Evolutionary conservation across 2,888 invertebrate species (phyloP).

Genomic region (Hoplodrina ambigua): DNA sequence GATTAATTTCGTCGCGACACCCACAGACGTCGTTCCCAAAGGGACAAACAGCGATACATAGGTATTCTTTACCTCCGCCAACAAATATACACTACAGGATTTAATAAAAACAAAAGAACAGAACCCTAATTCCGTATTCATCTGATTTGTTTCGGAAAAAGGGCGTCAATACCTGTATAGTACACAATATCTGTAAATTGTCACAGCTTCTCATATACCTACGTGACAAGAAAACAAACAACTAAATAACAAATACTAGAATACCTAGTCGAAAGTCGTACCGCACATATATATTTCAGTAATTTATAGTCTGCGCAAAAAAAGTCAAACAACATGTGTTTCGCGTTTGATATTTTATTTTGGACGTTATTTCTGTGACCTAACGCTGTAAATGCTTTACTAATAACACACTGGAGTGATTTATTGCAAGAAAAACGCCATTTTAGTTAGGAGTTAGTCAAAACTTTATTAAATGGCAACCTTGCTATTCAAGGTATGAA

Average conservation of each 20-base stretch:
- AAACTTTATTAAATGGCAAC: too few relatives aligned
- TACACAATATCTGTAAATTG: slow-evolving; percentile 26
- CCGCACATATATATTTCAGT: slow-evolving; percentile 15
- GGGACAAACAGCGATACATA: slow-evolving; percentile 6
- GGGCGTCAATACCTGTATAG: slow-evolving; percentile 23
- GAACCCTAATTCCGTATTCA: slow-evolving; percentile 33
- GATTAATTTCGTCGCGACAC: neutral
- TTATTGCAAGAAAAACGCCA: neutral
- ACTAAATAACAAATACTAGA: slow-evolving; percentile 18
- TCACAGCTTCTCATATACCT: slow-evolving; percentile 27
- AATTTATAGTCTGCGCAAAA: slow-evolving; percentile 22
- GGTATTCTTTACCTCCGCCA: slow-evolving; percentile 8
- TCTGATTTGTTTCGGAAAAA: slow-evolving; percentile 10
- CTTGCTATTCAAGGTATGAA: too few relatives aligned
- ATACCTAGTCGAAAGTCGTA: slow-evolving; percentile 13
- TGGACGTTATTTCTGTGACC: neutral
- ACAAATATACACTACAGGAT: slow-evolving; percentile 20
- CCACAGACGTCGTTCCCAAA: neutral
- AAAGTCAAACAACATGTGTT: slow-evolving; percentile 13
- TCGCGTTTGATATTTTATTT: slow-evolving; percentile 16
- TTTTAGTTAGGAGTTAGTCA: too few relatives aligned
- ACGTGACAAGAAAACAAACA: slow-evolving; percentile 44
- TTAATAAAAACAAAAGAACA: slow-evolving; percentile 29
- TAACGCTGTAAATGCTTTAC: neutral
- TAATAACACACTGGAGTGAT: neutral